A percentile compares a stretch with the other conserved stretches of the same genome.
Evolutionary conservation across 2,888 invertebrate species (phyloP).

Genomic region (Chloroclysta siterata): DNA sequence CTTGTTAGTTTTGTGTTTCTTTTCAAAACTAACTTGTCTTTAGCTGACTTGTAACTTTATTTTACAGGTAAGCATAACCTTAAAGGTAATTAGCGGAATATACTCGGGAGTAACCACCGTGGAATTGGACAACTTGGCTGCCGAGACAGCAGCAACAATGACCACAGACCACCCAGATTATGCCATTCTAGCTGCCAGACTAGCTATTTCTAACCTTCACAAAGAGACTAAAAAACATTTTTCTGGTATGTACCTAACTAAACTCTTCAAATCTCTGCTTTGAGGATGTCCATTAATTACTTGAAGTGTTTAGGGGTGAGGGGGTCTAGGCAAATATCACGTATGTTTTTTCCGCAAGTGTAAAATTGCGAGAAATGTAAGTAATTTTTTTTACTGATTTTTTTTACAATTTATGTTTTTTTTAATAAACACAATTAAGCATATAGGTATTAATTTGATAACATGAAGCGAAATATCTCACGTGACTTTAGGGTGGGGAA

Average conservation of each 20-base stretch:
- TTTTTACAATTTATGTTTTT: no score
- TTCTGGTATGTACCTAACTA: constrained; percentile 85
- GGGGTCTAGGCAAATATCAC: no score
- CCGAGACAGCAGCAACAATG: constrained; percentile 99
- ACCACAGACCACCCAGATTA: constrained; percentile 99
- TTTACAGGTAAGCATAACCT: constrained; percentile 90
- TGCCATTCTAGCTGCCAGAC: constrained; percentile 93
- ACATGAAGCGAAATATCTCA: no score
- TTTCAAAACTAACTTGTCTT: background rate
- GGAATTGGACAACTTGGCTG: constrained; percentile 98
- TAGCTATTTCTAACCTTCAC: constrained; percentile 98
- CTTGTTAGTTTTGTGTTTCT: constrained; percentile 2
- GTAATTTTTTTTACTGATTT: no score
- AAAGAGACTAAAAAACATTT: constrained; percentile 98
- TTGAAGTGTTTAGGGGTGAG: no score
- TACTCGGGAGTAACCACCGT: constrained; percentile 98
- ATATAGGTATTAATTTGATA: no score
- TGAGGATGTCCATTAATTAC: background rate
- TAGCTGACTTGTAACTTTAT: constrained; percentile 56
- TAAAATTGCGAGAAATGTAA: no score
- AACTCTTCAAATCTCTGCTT: background rate
- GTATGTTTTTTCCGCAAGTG: no score
- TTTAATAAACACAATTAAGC: no score
- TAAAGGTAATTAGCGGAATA: constrained; percentile 97
- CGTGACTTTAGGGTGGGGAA: no score